These are phyloP conservation scores for Nestor notabilis DNA, from an alignment of 2,113 vertebrate species.

Conservation along the genomic window DNA sequence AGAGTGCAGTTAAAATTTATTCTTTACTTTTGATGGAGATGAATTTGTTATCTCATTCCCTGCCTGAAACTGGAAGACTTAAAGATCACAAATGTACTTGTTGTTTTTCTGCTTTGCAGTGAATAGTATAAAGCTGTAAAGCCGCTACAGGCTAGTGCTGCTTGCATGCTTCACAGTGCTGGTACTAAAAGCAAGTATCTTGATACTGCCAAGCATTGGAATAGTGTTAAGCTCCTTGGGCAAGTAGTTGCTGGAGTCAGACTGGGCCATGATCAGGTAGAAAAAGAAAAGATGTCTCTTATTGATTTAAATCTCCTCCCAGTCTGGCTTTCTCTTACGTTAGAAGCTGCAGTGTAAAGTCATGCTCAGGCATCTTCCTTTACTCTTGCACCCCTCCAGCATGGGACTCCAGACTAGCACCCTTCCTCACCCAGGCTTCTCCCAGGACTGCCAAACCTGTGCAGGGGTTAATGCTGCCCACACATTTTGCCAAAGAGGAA, in stretches of 20 bases:
- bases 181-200: background rate
- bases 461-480: background rate
- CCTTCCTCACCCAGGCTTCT: background rate
- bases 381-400: background rate
- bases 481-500: background rate
- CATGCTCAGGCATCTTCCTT: background rate
- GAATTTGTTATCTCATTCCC: background rate
- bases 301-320: background rate
- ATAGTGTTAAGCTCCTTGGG: background rate
- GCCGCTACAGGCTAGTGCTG: background rate
- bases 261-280: background rate
- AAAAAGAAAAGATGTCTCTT: background rate
- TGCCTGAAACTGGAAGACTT: slow-evolving; percentile 21
- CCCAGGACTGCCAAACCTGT: background rate
- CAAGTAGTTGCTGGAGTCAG: background rate
- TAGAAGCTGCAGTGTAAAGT: background rate
- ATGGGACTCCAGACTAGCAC: background rate
- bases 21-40: background rate
- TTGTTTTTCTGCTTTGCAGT: background rate
- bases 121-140: background rate
- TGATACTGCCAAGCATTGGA: background rate
- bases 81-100: background rate
- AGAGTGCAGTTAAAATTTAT: slow-evolving; percentile 35
- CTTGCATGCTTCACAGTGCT: background rate
- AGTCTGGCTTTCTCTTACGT: background rate